Conservation (phyloP, 53 echinoderm and acorn worm genomes). For the Echinarachnius parma region DNA sequence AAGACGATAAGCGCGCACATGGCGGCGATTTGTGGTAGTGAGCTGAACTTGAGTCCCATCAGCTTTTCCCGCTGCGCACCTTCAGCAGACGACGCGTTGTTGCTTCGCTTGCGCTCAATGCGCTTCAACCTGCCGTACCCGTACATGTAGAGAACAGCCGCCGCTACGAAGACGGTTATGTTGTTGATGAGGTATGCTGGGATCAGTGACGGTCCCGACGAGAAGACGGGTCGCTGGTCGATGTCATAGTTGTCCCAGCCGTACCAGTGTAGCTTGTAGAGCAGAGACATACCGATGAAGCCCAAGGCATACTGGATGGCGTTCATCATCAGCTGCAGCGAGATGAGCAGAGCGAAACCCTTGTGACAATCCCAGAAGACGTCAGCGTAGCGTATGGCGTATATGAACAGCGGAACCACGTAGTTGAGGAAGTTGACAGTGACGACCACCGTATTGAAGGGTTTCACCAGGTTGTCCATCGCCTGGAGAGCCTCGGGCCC, state of each 20-base stretch:
- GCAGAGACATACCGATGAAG: slow-evolving; percentile 80
- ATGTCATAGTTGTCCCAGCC: slow-evolving; percentile 80
- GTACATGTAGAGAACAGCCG: slow-evolving; percentile 79
- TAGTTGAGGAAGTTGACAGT: slow-evolving; percentile 97
- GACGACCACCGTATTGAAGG: slow-evolving; percentile 83
- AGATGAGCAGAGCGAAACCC: slow-evolving; percentile 82
- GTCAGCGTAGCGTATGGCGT: slow-evolving; percentile 89
- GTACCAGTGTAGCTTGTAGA: slow-evolving; percentile 88
- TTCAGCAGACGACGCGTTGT: background rate
- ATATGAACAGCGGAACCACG: slow-evolving; percentile 84
- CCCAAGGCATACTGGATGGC: slow-evolving; percentile 83
- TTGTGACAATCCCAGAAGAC: slow-evolving; percentile 98
- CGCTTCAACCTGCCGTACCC: slow-evolving; percentile 76
- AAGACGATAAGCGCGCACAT: slow-evolving; percentile 69
- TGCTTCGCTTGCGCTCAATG: slow-evolving; percentile 52
- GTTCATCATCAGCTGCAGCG: slow-evolving; percentile 79
- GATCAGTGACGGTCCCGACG: slow-evolving; percentile 55
- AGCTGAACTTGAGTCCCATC: slow-evolving; percentile 63
- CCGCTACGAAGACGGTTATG: slow-evolving; percentile 81
- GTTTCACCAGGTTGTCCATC: slow-evolving; percentile 22
- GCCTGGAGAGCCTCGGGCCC: background rate
- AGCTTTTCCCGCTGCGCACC: slow-evolving; percentile 3
- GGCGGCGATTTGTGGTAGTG: slow-evolving; percentile 80
- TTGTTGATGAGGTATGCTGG: slow-evolving; percentile 76
- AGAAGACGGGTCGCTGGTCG: slow-evolving; percentile 42